A percentile compares a stretch with the other conserved stretches of the same genome.
phyloP scores from a whole-genome alignment of 2,888 invertebrate genomes.

The Harmothoe impar region DNA sequence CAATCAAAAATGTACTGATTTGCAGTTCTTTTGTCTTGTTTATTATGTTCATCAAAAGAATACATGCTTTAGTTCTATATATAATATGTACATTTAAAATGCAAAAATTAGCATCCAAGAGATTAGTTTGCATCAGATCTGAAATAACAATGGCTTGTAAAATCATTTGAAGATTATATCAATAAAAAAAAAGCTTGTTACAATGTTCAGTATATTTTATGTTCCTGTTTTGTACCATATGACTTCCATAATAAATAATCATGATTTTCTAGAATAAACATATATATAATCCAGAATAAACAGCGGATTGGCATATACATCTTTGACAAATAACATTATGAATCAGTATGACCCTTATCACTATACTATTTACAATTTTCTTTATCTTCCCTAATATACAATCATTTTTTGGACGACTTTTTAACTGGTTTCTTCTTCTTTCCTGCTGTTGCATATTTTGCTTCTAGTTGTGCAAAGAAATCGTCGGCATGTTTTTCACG shows the following conservation, averaged over 20 bases:
- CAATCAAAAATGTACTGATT: too few species aligned
- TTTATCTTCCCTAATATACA: too few species aligned
- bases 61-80: too few species aligned
- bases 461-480: constrained; percentile 89
- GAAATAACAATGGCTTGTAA: too few species aligned
- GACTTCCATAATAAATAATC: too few species aligned
- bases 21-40: too few species aligned
- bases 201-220: neutral
- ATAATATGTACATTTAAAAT: too few species aligned
- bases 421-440: constrained; percentile 67
- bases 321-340: neutral
- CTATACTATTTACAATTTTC: neutral
- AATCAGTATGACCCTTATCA: neutral
- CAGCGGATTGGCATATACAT: neutral
- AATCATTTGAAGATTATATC: too few species aligned
- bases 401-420: neutral
- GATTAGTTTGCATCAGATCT: too few species aligned
- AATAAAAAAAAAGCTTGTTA: neutral
- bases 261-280: too few species aligned
- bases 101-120: too few species aligned
- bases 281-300: neutral
- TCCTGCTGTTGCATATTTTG: constrained; percentile 85
- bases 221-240: neutral
- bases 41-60: too few species aligned
- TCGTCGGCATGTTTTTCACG: constrained; percentile 87